Conservation (phyloP, 1,140 invertebrate species). For the Drosophila pachea region DNA sequence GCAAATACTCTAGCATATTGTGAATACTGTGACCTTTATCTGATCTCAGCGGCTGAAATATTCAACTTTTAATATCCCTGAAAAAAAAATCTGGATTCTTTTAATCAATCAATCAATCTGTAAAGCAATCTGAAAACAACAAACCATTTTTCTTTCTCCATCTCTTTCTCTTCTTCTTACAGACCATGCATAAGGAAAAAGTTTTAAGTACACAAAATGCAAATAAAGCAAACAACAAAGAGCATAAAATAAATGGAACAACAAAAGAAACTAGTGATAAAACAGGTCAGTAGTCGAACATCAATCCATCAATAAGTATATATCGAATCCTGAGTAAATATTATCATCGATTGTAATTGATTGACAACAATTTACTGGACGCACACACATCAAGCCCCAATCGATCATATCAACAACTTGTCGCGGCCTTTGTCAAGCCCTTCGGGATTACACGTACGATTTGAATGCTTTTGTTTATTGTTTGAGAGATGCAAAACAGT, state of each 20-base stretch:
- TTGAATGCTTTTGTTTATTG: background rate
- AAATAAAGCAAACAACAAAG: slow-evolving; percentile 62
- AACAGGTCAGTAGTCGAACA: slow-evolving; percentile 60
- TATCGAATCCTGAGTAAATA: slow-evolving; percentile 8
- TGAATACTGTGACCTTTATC: too few relatives aligned
- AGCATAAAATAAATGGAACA: slow-evolving; percentile 64
- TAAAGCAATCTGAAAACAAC: slow-evolving; percentile 8
- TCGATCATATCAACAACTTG: slow-evolving; percentile 33
- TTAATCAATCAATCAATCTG: slow-evolving; percentile 1
- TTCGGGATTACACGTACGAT: background rate
- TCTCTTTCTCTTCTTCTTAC: slow-evolving; percentile 50
- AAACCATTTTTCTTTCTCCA: slow-evolving; percentile 30
- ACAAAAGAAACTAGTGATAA: slow-evolving; percentile 71
- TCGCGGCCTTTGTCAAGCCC: slow-evolving; percentile 6
- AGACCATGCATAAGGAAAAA: slow-evolving; percentile 72
- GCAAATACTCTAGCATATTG: too few relatives aligned
- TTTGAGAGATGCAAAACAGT: background rate
- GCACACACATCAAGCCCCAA: slow-evolving; percentile 28
- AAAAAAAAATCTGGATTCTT: background rate
- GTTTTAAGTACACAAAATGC: slow-evolving; percentile 60
- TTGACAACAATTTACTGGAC: slow-evolving; percentile 9
- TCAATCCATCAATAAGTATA: slow-evolving; percentile 21
- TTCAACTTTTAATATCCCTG: background rate
- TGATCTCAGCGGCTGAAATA: too few relatives aligned
- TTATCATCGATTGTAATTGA: slow-evolving; percentile 23